Percentiles rank a stretch among this genome's conserved stretches.
Conservation (phyloP, 2,797 vertebrate genomes). For the Micrastur ruficollis region DNA sequence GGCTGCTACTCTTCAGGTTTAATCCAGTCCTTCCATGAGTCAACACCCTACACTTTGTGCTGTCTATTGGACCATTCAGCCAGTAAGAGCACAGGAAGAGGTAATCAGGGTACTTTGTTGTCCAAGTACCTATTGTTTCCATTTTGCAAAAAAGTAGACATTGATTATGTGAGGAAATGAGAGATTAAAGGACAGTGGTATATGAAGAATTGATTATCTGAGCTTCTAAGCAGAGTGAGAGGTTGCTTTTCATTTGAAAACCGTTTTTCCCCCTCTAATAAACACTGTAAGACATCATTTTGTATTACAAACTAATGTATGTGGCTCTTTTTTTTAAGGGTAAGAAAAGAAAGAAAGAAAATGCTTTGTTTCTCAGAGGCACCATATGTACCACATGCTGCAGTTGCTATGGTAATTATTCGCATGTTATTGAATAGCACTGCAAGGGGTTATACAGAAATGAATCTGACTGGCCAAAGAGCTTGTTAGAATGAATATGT, state of each 20-base stretch:
- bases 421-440: conserved; percentile 75
- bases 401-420: conserved; percentile 82
- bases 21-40: neutral
- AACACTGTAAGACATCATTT: conserved; percentile 62
- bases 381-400: conserved; percentile 69
- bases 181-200: neutral
- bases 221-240: neutral
- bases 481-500: conserved; percentile 55
- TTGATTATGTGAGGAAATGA: conserved; percentile 32
- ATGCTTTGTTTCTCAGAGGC: conserved; percentile 75
- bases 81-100: conserved; percentile 1
- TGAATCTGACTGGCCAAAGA: conserved; percentile 68
- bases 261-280: conserved; percentile 26
- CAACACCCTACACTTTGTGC: neutral
- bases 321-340: neutral
- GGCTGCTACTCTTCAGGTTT: neutral
- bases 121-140: neutral
- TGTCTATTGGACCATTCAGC: neutral
- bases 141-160: conserved; percentile 29
- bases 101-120: neutral
- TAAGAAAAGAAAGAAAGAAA: conserved; percentile 50
- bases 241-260: conserved; percentile 5
- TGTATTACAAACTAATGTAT: conserved; percentile 64
- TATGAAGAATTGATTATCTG: neutral
- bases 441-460: conserved; percentile 71